phyloP scores from a whole-genome alignment of 1,140 invertebrate genomes.

The Pogonomyrmex californicus region DNA sequence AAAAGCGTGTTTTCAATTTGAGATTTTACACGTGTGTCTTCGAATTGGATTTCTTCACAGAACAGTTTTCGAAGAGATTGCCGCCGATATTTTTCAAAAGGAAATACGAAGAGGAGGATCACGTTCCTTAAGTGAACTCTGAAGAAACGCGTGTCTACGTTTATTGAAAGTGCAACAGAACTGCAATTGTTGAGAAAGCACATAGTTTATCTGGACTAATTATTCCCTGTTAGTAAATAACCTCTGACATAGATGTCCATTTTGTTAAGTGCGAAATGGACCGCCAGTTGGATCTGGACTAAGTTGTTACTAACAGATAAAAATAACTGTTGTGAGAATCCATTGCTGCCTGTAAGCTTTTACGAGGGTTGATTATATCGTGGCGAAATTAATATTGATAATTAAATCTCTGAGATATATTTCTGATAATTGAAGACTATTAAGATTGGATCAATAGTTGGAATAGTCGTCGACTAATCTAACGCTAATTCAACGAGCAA shows the following conservation, averaged over 20 bases:
- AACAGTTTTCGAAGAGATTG: conserved; percentile 31
- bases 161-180: conserved; percentile 40
- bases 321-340: conserved; percentile 3
- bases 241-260: background rate
- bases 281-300: conserved; percentile 9
- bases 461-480: background rate
- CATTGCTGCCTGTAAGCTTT: conserved; percentile 9
- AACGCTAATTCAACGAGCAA: conserved; percentile 1
- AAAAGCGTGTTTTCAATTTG: conserved; percentile 7
- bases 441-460: background rate
- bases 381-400: conserved; percentile 3
- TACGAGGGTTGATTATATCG: conserved; percentile 1
- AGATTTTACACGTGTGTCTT: conserved; percentile 37
- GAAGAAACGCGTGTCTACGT: conserved; percentile 16
- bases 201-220: background rate
- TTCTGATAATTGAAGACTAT: background rate
- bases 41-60: conserved; percentile 41
- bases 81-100: background rate
- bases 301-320: conserved; percentile 40
- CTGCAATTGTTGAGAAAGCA: background rate
- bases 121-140: conserved; percentile 3
- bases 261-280: background rate
- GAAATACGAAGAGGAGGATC: conserved; percentile 11
- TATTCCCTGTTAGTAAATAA: conserved; percentile 12
- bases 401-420: background rate